These are phyloP conservation scores for Phaenicophaeus curvirostris DNA, from an alignment of 2,797 vertebrate genomes.

Conservation along the genomic window DNA sequence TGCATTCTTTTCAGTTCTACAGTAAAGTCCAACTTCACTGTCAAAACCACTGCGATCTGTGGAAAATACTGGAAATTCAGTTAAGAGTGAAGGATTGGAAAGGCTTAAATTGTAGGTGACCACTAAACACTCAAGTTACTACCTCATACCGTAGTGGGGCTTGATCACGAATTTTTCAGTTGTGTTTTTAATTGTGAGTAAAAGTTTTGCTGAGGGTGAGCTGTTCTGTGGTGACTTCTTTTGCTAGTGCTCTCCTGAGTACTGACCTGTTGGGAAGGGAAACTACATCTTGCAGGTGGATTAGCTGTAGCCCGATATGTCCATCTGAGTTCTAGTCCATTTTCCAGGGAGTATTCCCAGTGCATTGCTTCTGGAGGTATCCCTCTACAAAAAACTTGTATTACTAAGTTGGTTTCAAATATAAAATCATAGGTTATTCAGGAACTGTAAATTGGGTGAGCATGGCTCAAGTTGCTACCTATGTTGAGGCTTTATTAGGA, in stretches of 20 bases:
- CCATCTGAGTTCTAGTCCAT: not conserved
- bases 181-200: not conserved
- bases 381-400: fast-evolving
- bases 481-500: not conserved
- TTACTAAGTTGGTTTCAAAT: not conserved
- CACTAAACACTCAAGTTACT: not conserved
- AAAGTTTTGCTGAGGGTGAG: not conserved
- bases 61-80: not conserved
- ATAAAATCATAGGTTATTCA: not conserved
- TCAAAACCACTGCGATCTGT: not conserved
- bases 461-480: not conserved
- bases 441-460: not conserved
- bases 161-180: not conserved
- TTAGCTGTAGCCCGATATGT: not conserved
- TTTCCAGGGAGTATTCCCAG: not conserved
- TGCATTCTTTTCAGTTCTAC: not conserved
- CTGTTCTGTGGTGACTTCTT: not conserved
- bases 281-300: not conserved
- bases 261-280: not conserved
- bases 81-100: not conserved
- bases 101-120: not conserved
- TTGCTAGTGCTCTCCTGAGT: not conserved
- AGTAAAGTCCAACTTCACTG: not conserved
- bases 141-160: not conserved
- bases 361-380: not conserved